Conservation (phyloP, 2,888 invertebrate genomes). For the Lepetodrilus schrolli region DNA sequence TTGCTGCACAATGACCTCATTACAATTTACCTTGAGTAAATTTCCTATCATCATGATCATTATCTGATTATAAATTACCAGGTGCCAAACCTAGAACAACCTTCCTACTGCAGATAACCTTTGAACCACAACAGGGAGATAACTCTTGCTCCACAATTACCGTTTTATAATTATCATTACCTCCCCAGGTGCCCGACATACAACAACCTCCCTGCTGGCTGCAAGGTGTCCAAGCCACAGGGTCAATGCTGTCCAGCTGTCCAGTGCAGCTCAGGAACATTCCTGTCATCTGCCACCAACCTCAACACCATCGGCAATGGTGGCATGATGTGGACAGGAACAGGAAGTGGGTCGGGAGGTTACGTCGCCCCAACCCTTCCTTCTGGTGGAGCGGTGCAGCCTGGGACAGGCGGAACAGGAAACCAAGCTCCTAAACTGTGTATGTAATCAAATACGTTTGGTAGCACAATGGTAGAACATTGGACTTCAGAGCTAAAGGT, state of each 20-base stretch:
- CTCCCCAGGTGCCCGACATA: constrained; percentile 56
- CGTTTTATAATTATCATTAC: neutral
- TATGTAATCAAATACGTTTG: constrained; percentile 33
- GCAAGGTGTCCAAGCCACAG: constrained; percentile 40
- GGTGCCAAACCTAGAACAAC: too few species aligned
- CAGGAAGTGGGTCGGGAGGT: constrained; percentile 33
- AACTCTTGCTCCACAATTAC: neutral
- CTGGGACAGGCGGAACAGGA: constrained; percentile 60
- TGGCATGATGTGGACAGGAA: constrained; percentile 51
- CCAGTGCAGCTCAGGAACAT: constrained; percentile 55
- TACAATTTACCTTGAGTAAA: too few species aligned
- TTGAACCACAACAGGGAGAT: too few species aligned
- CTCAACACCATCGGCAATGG: constrained; percentile 57
- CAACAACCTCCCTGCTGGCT: constrained; percentile 61
- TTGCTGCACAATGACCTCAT: too few species aligned
- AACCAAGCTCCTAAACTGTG: constrained; percentile 52
- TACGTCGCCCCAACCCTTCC: constrained; percentile 54
- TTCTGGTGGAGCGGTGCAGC: constrained; percentile 51
- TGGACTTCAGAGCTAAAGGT: too few species aligned
- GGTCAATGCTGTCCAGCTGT: constrained; percentile 53
- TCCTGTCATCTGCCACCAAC: constrained; percentile 59
- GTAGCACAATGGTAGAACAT: neutral
- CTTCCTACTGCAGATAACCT: too few species aligned
- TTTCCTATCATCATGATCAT: too few species aligned
- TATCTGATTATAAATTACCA: too few species aligned